These are phyloP conservation scores for Cydia strobilella DNA, from an alignment of 1,140 invertebrate species.

Conservation along the genomic window DNA sequence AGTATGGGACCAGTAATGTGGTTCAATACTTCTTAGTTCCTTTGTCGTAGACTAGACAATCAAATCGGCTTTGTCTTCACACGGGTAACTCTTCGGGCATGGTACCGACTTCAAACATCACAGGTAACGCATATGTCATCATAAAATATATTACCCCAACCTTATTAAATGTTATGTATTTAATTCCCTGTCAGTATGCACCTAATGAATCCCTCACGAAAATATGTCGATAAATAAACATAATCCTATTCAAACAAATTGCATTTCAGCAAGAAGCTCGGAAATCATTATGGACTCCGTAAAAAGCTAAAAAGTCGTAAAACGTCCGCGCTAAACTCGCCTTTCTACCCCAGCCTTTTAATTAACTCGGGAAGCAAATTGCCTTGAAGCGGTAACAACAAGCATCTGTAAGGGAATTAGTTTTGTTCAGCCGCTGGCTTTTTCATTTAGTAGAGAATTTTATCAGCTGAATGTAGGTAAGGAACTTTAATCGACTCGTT, in stretches of 20 bases:
- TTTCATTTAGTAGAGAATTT: constrained; percentile 4
- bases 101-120: too few relatives aligned
- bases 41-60: too few relatives aligned
- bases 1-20: too few relatives aligned
- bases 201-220: background rate
- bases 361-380: constrained; percentile 25
- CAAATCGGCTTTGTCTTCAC: too few relatives aligned
- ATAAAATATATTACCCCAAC: too few relatives aligned
- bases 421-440: background rate
- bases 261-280: background rate
- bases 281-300: background rate
- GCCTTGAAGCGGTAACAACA: constrained; percentile 4
- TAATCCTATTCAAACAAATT: constrained; percentile 3
- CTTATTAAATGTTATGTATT: too few relatives aligned
- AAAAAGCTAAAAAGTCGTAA: background rate
- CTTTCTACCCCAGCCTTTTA: constrained; percentile 1
- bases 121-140: too few relatives aligned
- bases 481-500: background rate
- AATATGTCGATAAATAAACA: background rate
- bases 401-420: background rate
- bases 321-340: background rate
- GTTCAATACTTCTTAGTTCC: too few relatives aligned
- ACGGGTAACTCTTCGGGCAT: too few relatives aligned
- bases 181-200: background rate
- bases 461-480: background rate